Evolutionary conservation across 2,888 invertebrate genomes (phyloP), one percentile per base, ranked within the genome.

Genomic region (Leptinotarsa rubiginosa): DNA sequence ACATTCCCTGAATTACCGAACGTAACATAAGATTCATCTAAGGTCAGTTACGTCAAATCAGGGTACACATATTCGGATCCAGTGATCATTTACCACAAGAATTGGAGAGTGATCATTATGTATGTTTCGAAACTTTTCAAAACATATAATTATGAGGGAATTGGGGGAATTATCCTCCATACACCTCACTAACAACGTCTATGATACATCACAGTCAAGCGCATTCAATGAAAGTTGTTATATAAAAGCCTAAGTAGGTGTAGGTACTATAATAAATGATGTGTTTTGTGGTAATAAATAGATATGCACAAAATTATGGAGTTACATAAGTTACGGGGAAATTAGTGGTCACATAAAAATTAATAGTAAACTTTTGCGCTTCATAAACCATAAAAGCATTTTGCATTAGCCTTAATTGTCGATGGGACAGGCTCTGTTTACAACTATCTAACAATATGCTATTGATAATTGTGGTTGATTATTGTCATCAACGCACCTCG

Each of bases 201-300:
- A 18, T 62, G 62, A n/a, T 62, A 18, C 62, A 41, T n/a, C 25
- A 62, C n/a, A 62, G 18, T 62, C 41, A 62, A 31, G 31, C 62
- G 41, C 62, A 62, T 62, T 62, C 56, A 22, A 56, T 47, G 69
- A 69, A 69, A 59, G 59, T 69, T 59, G 65, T 64, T 73, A 73
- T 62, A 73, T 64, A 69, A 65, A 73, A 20, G 31, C 41, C 62
- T 15, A 66, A 69, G 73, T 69, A 65, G 65, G 73, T 75, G 75
- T 69, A 73, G 62, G 74, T 71, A 69, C 49, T 13, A 64, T 75
- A 69, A 75, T 75, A 68, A 72, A 72, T 75, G 71, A 72, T 75
- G 69, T 65, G 49, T 75, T 72, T 70, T 69, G 64, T 49, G 68
- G 59, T 72, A 68, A 75, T 75, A 75, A 71, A 75, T 75, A 71